phyloP scores from a whole-genome alignment of 2,888 invertebrate genomes.

The Erpobdella octoculata region DNA sequence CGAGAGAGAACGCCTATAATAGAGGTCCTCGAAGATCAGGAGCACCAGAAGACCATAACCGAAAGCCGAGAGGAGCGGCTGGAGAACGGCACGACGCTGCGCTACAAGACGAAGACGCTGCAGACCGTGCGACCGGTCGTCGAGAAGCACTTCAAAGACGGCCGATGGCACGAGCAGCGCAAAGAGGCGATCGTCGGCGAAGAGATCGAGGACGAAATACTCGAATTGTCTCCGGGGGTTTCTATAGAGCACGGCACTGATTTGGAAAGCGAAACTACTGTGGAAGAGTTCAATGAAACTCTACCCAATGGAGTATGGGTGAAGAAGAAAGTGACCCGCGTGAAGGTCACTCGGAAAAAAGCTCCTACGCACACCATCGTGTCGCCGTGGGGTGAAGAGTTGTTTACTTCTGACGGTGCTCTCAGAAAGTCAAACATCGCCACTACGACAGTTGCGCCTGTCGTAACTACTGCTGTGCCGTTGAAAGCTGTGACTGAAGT shows the following conservation, averaged over 20 bases:
- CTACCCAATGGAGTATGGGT: slow-evolving; percentile 32
- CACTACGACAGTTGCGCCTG: background rate
- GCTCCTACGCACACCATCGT: background rate
- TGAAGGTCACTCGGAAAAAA: slow-evolving; percentile 23
- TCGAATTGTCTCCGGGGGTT: slow-evolving; percentile 31
- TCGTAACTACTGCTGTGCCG: background rate
- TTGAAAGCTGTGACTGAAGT: background rate
- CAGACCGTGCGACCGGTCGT: slow-evolving; percentile 23
- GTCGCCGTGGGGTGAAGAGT: slow-evolving; percentile 4
- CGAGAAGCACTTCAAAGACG: slow-evolving; percentile 16
- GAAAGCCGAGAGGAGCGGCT: background rate
- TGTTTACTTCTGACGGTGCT: background rate
- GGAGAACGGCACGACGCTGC: slow-evolving; percentile 11
- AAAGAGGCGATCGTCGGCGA: slow-evolving; percentile 27
- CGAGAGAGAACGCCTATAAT: slow-evolving; percentile 20
- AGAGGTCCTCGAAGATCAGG: slow-evolving; percentile 2
- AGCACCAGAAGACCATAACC: background rate
- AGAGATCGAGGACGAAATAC: slow-evolving; percentile 28
- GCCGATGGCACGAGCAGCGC: background rate
- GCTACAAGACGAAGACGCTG: slow-evolving; percentile 22
- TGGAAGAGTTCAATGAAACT: slow-evolving; percentile 32
- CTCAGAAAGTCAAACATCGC: background rate
- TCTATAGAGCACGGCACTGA: slow-evolving; percentile 22
- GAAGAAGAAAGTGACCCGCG: slow-evolving; percentile 25
- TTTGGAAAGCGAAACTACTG: slow-evolving; percentile 29